phyloP scores from a whole-genome alignment of 2,113 vertebrate genomes.

The Okapia johnstoni region DNA sequence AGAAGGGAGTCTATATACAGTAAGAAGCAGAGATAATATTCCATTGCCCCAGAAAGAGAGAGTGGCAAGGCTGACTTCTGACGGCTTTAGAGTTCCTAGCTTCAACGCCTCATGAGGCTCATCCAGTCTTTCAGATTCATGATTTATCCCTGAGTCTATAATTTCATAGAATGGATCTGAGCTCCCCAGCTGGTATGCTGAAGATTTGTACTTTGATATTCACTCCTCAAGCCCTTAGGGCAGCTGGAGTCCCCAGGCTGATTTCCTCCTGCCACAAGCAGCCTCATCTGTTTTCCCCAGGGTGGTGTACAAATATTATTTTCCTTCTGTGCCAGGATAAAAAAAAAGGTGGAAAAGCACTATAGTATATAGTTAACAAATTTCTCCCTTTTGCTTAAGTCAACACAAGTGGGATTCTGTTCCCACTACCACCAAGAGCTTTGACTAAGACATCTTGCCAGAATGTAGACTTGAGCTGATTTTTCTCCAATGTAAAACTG shows the following conservation, averaged over 20 bases:
- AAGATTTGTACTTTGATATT: background rate
- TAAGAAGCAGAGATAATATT: background rate
- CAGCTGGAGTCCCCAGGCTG: background rate
- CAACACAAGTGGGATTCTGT: background rate
- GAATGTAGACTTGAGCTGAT: slow-evolving; percentile 12
- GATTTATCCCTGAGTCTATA: slow-evolving; percentile 13
- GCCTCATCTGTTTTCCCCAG: slow-evolving; percentile 5
- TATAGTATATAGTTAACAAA: slow-evolving; percentile 32
- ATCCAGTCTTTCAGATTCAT: background rate
- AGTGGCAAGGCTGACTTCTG: background rate
- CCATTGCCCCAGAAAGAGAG: background rate
- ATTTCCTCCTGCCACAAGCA: slow-evolving; percentile 32
- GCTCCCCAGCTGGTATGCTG: background rate
- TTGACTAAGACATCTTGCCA: slow-evolving; percentile 16
- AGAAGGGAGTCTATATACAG: background rate
- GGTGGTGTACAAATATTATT: slow-evolving; percentile 53
- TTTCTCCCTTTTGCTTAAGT: slow-evolving; percentile 35
- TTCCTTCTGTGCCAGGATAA: slow-evolving; percentile 31
- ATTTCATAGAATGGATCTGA: background rate
- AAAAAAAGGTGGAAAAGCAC: slow-evolving; percentile 19
- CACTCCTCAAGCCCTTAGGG: background rate
- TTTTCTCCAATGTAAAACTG: slow-evolving; percentile 12
- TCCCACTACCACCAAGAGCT: background rate
- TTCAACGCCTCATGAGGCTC: background rate
- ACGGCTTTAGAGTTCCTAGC: background rate